Base-by-base conservation (phyloP, 2,797 vertebrate genomes). In the Cottoperca gobio region DNA sequence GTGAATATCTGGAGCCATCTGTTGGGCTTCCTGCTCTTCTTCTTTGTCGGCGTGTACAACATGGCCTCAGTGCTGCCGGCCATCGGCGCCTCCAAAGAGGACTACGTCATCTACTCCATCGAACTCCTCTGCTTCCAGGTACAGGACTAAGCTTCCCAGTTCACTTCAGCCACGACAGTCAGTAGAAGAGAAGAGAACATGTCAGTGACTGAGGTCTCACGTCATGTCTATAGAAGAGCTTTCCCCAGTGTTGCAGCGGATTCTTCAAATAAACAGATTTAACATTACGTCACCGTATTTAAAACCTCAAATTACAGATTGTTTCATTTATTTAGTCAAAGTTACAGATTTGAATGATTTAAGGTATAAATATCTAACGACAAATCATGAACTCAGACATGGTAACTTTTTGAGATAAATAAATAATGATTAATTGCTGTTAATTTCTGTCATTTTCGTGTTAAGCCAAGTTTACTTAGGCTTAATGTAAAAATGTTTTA, bases 1-100 rank as follows among this genome's bases (percentile, higher is more conserved):
- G 96, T 97, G 81, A 99, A 97, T 78, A 99, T 99, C 90, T 99
- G 97, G 98, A 99, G 96, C 91, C 98, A 99, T 53, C 92, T 99
- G 87, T 79, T 99, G 80, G 98, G 97, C 67, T 99, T 99, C 90
- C 64, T 97, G 76, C 94, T 99, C 79, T 99, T 99, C 94, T 97
- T 99, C 90, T 90, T 86, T 3, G 85, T 99, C 74, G 97, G 96
- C 3, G 95, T 99, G 58, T 97, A 99, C 81, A 97, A 99, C 91
- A 96, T 98, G 95, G 94, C 93, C 0, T 93, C 88, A 0, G 96
- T 98, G 60, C 93, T 99, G 89, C 97, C 97, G 9, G 91, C 93
- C 0, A 88, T 96, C 16, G 95, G 96, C 6, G 97, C 97, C 4
- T 96, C 97, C 70, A 94, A 95, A 3, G 97, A 99, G 83, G 98